Conservation (phyloP, 2,113 vertebrate genomes). For the Sturnira hondurensis region DNA sequence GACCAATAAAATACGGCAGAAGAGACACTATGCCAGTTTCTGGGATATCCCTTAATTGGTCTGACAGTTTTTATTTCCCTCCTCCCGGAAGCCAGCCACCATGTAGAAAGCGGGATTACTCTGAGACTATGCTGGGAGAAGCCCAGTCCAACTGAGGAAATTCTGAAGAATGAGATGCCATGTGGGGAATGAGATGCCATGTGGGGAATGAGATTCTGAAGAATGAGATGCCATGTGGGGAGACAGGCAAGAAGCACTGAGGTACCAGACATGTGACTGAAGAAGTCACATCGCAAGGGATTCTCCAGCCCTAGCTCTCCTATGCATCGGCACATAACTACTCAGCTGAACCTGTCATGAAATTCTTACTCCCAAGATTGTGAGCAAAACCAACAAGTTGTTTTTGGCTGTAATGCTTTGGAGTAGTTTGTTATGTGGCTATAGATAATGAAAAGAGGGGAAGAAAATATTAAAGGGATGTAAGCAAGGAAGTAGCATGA, state of each 20-base stretch:
- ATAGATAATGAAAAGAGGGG: neutral
- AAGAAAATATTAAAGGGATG: neutral
- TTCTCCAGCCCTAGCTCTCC: neutral
- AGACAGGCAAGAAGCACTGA: neutral
- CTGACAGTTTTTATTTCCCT: neutral
- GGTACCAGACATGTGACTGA: neutral
- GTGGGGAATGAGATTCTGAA: neutral
- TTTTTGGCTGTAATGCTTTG: neutral
- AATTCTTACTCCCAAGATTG: neutral
- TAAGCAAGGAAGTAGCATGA: neutral
- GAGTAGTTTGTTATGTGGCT: neutral
- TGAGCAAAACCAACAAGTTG: neutral
- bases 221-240: neutral
- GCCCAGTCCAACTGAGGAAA: neutral
- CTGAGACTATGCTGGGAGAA: neutral
- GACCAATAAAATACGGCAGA: conserved; percentile 4
- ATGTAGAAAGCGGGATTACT: neutral
- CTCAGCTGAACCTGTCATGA: neutral
- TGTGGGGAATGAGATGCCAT: neutral
- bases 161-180: neutral
- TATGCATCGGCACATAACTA: neutral
- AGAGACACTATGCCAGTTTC: neutral
- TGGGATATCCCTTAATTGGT: neutral
- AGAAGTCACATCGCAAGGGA: neutral
- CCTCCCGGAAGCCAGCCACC: neutral